phyloP scores from a whole-genome alignment of 2,797 vertebrate species.

The Rachycentron canadum region DNA sequence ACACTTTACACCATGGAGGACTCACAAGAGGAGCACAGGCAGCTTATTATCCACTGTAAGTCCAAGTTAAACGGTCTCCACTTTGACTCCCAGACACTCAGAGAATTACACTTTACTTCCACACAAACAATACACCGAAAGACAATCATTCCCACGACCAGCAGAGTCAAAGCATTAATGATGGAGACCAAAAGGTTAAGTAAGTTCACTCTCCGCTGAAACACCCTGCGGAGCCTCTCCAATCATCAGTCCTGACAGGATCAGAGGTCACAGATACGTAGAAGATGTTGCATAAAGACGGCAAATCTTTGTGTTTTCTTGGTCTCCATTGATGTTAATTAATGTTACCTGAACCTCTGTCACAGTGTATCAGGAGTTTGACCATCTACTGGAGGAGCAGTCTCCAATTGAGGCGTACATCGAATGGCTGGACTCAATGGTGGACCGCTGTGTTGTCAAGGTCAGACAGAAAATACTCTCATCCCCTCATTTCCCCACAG shows the following conservation, averaged over 20 bases:
- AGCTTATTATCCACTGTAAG: constrained; percentile 97
- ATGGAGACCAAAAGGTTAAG: constrained; percentile 85
- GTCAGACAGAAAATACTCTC: constrained; percentile 81
- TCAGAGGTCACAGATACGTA: constrained; percentile 76
- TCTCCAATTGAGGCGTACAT: constrained; percentile 98
- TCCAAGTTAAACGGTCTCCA: constrained; percentile 31
- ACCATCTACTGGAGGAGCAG: constrained; percentile 96
- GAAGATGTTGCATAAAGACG: constrained; percentile 41
- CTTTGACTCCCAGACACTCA: constrained; percentile 16
- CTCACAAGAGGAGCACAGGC: constrained; percentile 95
- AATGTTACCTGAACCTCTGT: constrained; percentile 31
- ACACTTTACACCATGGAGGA: constrained; percentile 99
- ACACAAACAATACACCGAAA: constrained; percentile 44
- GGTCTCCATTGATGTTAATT: constrained; percentile 2
- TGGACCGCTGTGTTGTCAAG: constrained; percentile 98
- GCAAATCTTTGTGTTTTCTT: not conserved
- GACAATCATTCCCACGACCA: constrained; percentile 84
- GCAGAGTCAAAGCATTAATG: constrained; percentile 77
- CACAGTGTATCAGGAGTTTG: constrained; percentile 98
- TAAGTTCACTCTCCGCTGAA: constrained; percentile 76
- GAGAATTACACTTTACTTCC: constrained; percentile 33
- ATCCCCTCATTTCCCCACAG: not conserved
- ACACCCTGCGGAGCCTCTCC: constrained; percentile 79
- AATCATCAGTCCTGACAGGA: constrained; percentile 63
- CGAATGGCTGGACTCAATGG: constrained; percentile 99